Base-by-base conservation (phyloP, 2,888 invertebrate species). In the Choreutis nemorana region DNA sequence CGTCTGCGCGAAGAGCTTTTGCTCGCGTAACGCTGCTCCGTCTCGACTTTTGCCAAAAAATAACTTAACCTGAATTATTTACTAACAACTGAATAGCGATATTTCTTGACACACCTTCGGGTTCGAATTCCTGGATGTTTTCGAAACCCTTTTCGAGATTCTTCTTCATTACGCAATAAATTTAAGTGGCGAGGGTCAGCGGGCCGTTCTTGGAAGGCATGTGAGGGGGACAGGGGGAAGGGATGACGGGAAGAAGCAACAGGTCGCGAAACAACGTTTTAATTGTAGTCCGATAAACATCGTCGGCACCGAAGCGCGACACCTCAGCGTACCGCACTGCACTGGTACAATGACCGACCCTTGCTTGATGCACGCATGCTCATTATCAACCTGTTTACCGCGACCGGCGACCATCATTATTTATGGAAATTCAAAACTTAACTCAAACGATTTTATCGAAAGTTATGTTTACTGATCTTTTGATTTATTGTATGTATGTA, bases 251-350 rank as follows among this genome's bases (percentile, higher is more conserved):
- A 48, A 8, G 57, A 62, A 57, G 70, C 77, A 75, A 77, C 77
- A 77, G 71, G 77, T 75, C 75, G 73, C 75, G 63, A 71, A 73
- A 70, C 64, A 67, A 67, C 59, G 58, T 59, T 73, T 71, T 75
- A 75, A 77, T 75, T 75, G 73, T 67, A 45, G 52, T 44, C 50
- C 55, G 75, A 75, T 75, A 73, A 70, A 52, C 62, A 75, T 73
- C 75, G 64, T 52, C 66, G 61, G 62, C 66, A 64, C 45, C 70
- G 59, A 56, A 68, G 53, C 72, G 73, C 70, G 65, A 64, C 68
- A 60, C 63, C 58, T 52, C 57, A 55, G 48, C 49, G 44, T 15
- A 9, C 43, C 41, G 47, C 41, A 42, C 43, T 41, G 53, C 46
- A 40, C 42, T 49, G 44, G 70, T 62, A 56, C 75, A 68, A 65